A percentile compares a stretch with the other conserved stretches of the same genome.
These are phyloP conservation scores for Elmis aenea DNA, from an alignment of 2,888 invertebrate species.

Conservation along the genomic window DNA sequence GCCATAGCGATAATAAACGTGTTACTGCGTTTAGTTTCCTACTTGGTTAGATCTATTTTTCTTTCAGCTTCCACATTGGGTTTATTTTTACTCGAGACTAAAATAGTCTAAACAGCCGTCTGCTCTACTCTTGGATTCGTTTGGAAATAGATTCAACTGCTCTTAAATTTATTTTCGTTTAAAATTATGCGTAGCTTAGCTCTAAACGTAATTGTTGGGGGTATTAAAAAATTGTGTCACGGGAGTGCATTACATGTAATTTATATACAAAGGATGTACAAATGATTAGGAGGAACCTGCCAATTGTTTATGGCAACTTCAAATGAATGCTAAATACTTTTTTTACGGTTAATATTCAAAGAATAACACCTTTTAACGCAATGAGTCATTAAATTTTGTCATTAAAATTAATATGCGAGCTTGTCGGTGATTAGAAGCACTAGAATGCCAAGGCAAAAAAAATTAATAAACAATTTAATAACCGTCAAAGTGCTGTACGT, in stretches of 20 bases:
- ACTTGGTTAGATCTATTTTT: constrained; percentile 18
- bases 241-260: constrained; percentile 9
- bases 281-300: constrained; percentile 22
- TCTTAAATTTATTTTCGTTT: constrained; percentile 4
- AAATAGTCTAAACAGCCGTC: constrained; percentile 39
- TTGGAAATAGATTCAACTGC: constrained; percentile 37
- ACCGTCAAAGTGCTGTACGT: no score
- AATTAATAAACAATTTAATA: no score
- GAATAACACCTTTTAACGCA: constrained; percentile 17
- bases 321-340: constrained; percentile 20
- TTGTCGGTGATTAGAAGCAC: no score
- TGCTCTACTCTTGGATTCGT: constrained; percentile 38
- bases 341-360: constrained; percentile 22
- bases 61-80: constrained; percentile 24
- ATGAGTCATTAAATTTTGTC: constrained; percentile 27
- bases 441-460: no score
- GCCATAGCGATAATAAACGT: constrained; percentile 11
- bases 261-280: constrained; percentile 18
- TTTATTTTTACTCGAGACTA: constrained; percentile 39
- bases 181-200: background rate
- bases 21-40: constrained; percentile 12
- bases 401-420: constrained; percentile 27
- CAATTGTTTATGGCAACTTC: constrained; percentile 17
- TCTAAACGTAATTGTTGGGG: background rate
- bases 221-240: background rate